These are phyloP conservation scores for Pipa parva DNA, from an alignment of 2,113 vertebrate genomes.

Conservation along the genomic window DNA sequence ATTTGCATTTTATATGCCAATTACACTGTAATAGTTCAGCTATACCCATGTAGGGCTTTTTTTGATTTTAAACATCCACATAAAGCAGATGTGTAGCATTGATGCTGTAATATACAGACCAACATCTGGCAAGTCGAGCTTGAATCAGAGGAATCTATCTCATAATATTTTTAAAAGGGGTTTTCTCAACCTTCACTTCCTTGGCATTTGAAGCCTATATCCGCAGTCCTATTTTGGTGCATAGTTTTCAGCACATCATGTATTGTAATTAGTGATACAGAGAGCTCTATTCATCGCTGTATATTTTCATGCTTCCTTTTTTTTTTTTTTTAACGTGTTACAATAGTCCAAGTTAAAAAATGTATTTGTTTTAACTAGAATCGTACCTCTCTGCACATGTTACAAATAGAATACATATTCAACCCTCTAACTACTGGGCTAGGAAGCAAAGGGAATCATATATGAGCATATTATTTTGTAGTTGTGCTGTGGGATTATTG, in stretches of 20 bases:
- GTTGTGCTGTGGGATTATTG: neutral
- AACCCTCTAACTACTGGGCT: neutral
- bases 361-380: slow-evolving; percentile 26
- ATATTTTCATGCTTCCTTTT: slow-evolving; percentile 47
- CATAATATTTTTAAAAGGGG: slow-evolving; percentile 45
- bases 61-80: neutral
- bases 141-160: slow-evolving; percentile 15
- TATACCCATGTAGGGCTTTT: slow-evolving; percentile 7
- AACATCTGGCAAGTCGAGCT: slow-evolving; percentile 33
- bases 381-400: slow-evolving; percentile 2
- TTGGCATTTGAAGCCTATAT: slow-evolving; percentile 56
- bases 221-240: slow-evolving; percentile 51
- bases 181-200: slow-evolving; percentile 52
- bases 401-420: neutral
- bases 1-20: neutral
- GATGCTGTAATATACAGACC: slow-evolving; percentile 22
- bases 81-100: slow-evolving; percentile 25
- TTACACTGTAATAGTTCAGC: neutral
- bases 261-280: slow-evolving; percentile 58
- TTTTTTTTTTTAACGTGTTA: slow-evolving; percentile 4
- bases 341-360: slow-evolving; percentile 8
- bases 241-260: slow-evolving; percentile 55
- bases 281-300: slow-evolving; percentile 57
- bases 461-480: neutral
- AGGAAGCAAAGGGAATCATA: neutral